Percentiles rank a stretch among this genome's conserved stretches.
Evolutionary conservation across 2,797 vertebrate species (phyloP).

Genomic region (Tangara arthus): DNA sequence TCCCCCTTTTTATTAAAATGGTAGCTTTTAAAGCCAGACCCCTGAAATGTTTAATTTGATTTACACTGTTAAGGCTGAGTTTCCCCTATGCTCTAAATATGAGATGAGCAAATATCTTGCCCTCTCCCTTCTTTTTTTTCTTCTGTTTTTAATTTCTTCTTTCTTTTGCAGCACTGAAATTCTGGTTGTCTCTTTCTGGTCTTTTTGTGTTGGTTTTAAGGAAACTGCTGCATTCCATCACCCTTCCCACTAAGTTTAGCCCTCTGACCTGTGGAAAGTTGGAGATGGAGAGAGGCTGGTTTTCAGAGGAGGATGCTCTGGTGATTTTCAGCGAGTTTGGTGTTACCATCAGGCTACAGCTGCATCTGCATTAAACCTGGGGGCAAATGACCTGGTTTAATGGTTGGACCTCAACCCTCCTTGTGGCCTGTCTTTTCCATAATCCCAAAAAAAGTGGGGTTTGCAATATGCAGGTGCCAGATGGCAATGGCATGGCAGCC

Average conservation of each 20-base stretch:
- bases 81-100: constrained; percentile 58
- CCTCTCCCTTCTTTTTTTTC: neutral
- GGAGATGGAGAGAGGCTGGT: neutral
- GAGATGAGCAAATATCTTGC: constrained; percentile 38
- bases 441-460: neutral
- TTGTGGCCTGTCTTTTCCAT: neutral
- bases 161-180: constrained; percentile 3
- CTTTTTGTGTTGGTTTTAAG: constrained; percentile 54
- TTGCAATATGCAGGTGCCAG: neutral
- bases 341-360: neutral
- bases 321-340: neutral
- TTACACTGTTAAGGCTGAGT: constrained; percentile 74
- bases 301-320: neutral
- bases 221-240: constrained; percentile 74
- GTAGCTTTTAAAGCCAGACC: constrained; percentile 51
- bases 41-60: constrained; percentile 59
- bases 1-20: constrained; percentile 48
- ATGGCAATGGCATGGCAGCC: neutral
- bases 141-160: neutral
- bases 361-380: neutral
- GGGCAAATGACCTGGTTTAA: neutral
- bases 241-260: constrained; percentile 73
- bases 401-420: neutral
- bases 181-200: constrained; percentile 45
- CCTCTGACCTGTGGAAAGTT: neutral